Percentiles rank a stretch among this genome's conserved stretches.
phyloP scores from a whole-genome alignment of 2,888 invertebrate genomes.

The Incurvaria masculella region DNA sequence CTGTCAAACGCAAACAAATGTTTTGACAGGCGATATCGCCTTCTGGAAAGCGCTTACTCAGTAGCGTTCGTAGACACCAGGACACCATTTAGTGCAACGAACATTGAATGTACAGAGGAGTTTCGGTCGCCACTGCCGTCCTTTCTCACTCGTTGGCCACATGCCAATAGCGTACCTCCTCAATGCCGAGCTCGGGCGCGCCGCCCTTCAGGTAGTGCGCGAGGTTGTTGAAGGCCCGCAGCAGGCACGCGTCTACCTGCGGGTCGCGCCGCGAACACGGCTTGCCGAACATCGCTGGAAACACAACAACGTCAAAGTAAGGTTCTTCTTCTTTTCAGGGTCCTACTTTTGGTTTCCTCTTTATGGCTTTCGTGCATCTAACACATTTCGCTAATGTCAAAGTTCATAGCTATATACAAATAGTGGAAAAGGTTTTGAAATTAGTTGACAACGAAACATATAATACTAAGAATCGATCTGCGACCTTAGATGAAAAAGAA shows the following conservation, averaged over 20 bases:
- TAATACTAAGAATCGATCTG: constrained; percentile 7
- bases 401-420: too few species aligned
- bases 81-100: too few species aligned
- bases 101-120: too few species aligned
- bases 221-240: constrained; percentile 71
- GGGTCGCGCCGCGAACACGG: constrained; percentile 70
- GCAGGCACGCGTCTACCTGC: constrained; percentile 68
- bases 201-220: constrained; percentile 70
- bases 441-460: too few species aligned
- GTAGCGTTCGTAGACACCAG: too few species aligned
- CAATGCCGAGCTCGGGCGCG: constrained; percentile 68
- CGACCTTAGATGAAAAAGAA: too few species aligned
- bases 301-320: constrained; percentile 8
- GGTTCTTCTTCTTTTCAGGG: constrained; percentile 12
- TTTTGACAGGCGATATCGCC: too few species aligned
- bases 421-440: too few species aligned
- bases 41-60: too few species aligned
- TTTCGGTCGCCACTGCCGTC: not conserved
- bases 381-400: too few species aligned
- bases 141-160: not conserved
- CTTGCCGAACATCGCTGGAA: constrained; percentile 68
- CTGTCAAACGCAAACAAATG: not conserved
- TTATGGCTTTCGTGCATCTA: too few species aligned
- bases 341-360: constrained; percentile 5
- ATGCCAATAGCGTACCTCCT: constrained; percentile 41